These are phyloP conservation scores for Eustalomyia histrio DNA, from an alignment of 2,888 invertebrate species.

Conservation along the genomic window DNA sequence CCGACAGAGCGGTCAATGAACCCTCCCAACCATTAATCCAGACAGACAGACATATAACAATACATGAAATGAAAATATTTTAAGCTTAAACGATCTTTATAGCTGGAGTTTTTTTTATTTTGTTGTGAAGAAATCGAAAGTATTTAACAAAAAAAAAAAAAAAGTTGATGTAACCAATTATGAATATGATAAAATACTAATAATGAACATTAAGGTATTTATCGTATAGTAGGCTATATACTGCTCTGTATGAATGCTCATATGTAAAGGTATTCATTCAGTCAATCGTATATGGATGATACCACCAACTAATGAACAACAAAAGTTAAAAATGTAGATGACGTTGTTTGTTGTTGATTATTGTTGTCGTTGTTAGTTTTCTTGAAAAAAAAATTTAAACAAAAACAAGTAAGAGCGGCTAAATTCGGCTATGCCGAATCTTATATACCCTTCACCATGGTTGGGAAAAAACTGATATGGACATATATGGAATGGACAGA, in stretches of 20 bases:
- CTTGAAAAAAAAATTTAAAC: not conserved
- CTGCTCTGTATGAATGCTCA: not conserved
- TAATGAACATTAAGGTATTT: constrained; percentile 26
- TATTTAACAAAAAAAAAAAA: constrained; percentile 16
- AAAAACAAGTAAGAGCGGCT: no score
- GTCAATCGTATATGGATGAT: not conserved
- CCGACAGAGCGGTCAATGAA: constrained; percentile 62
- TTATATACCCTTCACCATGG: no score
- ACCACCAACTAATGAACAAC: constrained; percentile 14
- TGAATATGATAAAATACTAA: constrained; percentile 57
- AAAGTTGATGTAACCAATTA: constrained; percentile 65
- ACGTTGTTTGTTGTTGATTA: not conserved
- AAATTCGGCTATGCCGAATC: no score
- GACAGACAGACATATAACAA: no score
- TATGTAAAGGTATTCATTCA: no score
- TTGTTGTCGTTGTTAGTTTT: constrained; percentile 22
- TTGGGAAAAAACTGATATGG: no score
- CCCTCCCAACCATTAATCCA: constrained; percentile 41
- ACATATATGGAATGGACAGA: no score
- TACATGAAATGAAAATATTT: constrained; percentile 53
- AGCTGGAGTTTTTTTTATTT: not conserved
- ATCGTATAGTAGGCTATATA: not conserved
- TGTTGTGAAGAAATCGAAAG: constrained; percentile 59
- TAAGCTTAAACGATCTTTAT: constrained; percentile 59
- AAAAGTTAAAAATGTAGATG: not conserved